Evolutionary conservation across 2,888 invertebrate species (phyloP), one percentile per base, ranked within the genome.

Genomic region (Tinea semifulvella): DNA sequence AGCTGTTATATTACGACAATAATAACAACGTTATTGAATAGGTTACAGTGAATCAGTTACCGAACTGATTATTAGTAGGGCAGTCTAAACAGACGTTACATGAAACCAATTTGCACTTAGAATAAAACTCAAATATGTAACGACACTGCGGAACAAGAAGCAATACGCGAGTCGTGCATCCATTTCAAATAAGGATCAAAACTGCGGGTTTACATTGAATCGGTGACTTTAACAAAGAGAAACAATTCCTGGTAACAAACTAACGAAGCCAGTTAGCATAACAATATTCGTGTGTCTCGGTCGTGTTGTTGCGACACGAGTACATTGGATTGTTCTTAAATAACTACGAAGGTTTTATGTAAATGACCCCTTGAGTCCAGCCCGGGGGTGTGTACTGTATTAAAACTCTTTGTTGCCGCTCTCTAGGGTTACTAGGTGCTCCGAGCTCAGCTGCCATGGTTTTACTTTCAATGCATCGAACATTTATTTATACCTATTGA

Each of bases 211-310:
- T 40, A 20, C 13, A 22, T 40, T 22, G 38, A 36, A 18, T 58
- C 54, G 55, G 50, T 52, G 53, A 58, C 57, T 66, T 68, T 65
- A 67, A 65, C 66, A 69, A 60, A 68, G 65, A 63, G 61, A 66
- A 68, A 68, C 74, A 68, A 72, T 76, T 73, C 73, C 66, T 64
- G 61, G 68, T 69, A 72, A 76, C 75, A 68, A 74, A 70, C 75
- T 79, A 79, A 79, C 77, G 79, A 79, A 73, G 73, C 61, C 74
- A 68, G 75, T 76, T 79, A 71, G 72, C 70, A 71, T 77, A 77
- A 77, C 74, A 75, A 77, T 76, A 77, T 79, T 77, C 77, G 62
- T 66, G 61, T 31, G 31, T 59, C 55, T 55, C 57, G 53, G 53
- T 56, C 60, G 58, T 58, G 57, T 59, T 53, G 56, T 52, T 53